Evolutionary conservation across 1,140 invertebrate genomes (phyloP), one percentile per base, ranked within the genome.

Genomic region (Drosophila prosaltans): DNA sequence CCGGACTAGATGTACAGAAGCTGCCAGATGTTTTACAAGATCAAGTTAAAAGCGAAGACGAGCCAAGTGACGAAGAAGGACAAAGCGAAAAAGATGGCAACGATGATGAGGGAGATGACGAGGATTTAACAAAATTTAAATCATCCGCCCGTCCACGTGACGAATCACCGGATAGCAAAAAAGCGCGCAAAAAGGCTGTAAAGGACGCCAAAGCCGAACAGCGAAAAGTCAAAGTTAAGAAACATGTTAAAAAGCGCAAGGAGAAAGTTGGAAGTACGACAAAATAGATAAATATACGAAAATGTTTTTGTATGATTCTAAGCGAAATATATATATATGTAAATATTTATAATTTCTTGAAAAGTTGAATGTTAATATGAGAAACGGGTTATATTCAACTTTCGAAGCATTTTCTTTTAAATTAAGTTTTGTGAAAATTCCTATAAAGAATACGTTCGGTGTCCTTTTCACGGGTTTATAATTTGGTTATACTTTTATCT

Each of bases 191-290:
- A 83, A 97, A 98, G 80, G 95, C 95, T 7, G 93, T 98, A 0
- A 98, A 97, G 92, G 96, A 98, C 63, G 95, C 96, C 59, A 95
- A 98, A 91, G 96, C 97, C 16, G 98, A 99, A 80, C 99, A 98
- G 91, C 94, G 98, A 55, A 97, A 98, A 94, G 94, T 93, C 0
- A 99, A 99, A 94, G 94, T 98, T 1, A 98, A 98, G 75, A 99
- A 99, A 93, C 97, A 99, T 93, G 93, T 99, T 0, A 99, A 99
- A 90, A 99, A 99, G 89, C 94, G 96, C 81, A 96, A 96, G 92
- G 95, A 97, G 84, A 97, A 96, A 91, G 90, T 93, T 3, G 80
- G 79, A 26, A 86, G 64, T 61, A 73, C 88, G 8, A 93, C 93
- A 59, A 93, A 93, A 36, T 88, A 88, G 54, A 10, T 32, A n/a